Evolutionary conservation across 2,797 vertebrate species (phyloP), one percentile per base, ranked within the genome.

Genomic region (Esox lucius): DNA sequence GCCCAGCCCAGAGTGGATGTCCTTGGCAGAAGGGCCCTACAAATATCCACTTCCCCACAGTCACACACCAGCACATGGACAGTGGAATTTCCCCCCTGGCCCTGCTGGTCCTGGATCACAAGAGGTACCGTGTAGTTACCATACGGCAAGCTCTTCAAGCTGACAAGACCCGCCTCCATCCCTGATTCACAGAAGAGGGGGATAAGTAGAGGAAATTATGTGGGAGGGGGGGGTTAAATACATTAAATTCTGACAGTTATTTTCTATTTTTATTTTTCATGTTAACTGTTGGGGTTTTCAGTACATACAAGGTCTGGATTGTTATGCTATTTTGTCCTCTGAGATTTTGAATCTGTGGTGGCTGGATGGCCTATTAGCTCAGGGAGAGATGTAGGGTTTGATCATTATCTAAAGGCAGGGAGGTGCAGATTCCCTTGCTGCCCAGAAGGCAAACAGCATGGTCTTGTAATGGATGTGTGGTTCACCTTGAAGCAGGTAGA

Each of bases 51-150:
- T 0, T 73, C 3, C 0, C 56, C 81, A 68, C 95, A 97, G 73
- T 87, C 82, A 65, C 96, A 97, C 74, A 96, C 51, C 1, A 68
- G 76, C 62, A 96, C 77, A 0, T 74, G 5, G 16, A 95, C 65
- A 1, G 64, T 86, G 13, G 94, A 86, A 16, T 48, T 59, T 15
- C 31, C 78, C 1, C 3, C 26, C 13, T 76, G 0, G 12, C 91
- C 92, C 86, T 96, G 95, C 5, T 88, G 91, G 78, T 97, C 96
- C 64, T 82, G 72, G 64, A 96, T 92, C 42, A 74, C 7, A 65
- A 97, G 22, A 0, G 93, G 94, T 71, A 97, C 85, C 0, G 78
- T 80, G 81, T 96, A 95, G 73, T 88, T 92, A 2, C 92, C 94
- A 3, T 75, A 89, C 0, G 87, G 74, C 68, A 97, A 92, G 11